phyloP scores from a whole-genome alignment of 2,113 vertebrate genomes.

The Nothobranchius kuhntae region DNA sequence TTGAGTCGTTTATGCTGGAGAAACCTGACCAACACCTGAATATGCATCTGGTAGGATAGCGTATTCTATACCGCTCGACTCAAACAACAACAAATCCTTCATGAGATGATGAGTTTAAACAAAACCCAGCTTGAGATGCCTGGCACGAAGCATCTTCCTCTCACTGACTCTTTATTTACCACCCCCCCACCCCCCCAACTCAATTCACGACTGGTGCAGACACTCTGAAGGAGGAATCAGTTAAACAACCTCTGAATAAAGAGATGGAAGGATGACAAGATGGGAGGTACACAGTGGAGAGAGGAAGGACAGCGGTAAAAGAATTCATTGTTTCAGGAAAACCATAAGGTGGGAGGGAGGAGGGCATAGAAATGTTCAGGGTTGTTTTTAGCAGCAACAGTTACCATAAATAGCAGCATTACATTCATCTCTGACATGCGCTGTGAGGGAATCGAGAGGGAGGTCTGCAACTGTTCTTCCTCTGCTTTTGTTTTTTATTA shows the following conservation, averaged over 20 bases:
- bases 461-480: slow-evolving; percentile 15
- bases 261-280: slow-evolving; percentile 32
- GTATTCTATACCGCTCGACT: not conserved
- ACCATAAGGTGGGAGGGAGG: not conserved
- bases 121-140: slow-evolving; percentile 75
- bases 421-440: slow-evolving; percentile 68
- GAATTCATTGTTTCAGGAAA: slow-evolving; percentile 16
- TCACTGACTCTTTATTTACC: slow-evolving; percentile 45
- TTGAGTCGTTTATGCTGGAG: too few relatives aligned
- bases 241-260: slow-evolving; percentile 63
- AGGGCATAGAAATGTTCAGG: slow-evolving; percentile 26
- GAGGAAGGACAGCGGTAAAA: slow-evolving; percentile 19
- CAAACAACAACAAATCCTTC: not conserved
- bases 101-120: slow-evolving; percentile 36
- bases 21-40: too few relatives aligned
- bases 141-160: slow-evolving; percentile 63
- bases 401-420: slow-evolving; percentile 78
- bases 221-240: slow-evolving; percentile 49
- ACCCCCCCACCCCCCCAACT: slow-evolving; percentile 25
- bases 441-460: slow-evolving; percentile 25
- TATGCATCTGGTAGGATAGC: too few relatives aligned
- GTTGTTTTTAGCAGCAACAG: slow-evolving; percentile 56
- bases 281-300: slow-evolving; percentile 13
- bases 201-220: slow-evolving; percentile 40
- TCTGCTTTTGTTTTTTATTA: slow-evolving; percentile 31